Evolutionary conservation across 2,888 invertebrate genomes (phyloP).

Genomic region (Bruchidius siliquastri): DNA sequence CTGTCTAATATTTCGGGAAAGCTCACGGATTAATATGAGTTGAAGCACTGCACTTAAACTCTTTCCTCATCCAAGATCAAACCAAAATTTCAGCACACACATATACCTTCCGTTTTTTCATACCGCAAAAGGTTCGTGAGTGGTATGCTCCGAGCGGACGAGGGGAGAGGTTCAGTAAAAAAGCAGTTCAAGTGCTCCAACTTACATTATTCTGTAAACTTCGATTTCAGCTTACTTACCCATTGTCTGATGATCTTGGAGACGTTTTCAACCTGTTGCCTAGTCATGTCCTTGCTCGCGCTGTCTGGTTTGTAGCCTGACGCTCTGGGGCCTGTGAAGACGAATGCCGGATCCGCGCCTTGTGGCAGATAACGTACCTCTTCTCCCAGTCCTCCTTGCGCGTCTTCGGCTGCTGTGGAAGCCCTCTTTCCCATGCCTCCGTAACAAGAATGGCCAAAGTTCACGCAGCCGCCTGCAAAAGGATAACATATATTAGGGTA

Average conservation of each 20-base stretch:
- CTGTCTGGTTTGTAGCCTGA: slow-evolving; percentile 24
- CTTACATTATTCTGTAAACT: no score
- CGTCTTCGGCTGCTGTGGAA: background rate
- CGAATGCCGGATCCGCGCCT: slow-evolving; percentile 26
- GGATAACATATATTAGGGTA: slow-evolving; percentile 13
- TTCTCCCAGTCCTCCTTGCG: background rate
- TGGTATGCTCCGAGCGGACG: no score
- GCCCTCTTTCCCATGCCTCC: slow-evolving; percentile 67
- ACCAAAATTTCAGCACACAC: no score
- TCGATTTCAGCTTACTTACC: slow-evolving; percentile 34
- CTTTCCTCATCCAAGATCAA: no score
- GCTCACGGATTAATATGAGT: no score
- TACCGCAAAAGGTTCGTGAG: no score
- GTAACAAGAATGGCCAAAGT: slow-evolving; percentile 70
- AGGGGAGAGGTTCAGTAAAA: no score
- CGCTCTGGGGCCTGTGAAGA: slow-evolving; percentile 32
- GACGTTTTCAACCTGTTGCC: slow-evolving; percentile 35
- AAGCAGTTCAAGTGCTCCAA: no score
- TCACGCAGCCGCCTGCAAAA: slow-evolving; percentile 61
- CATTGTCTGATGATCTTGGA: slow-evolving; percentile 46
- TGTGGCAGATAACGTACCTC: background rate
- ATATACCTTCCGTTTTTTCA: no score
- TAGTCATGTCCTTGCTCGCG: slow-evolving; percentile 22
- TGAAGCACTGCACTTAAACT: no score
- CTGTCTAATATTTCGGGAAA: no score